Evolutionary conservation across 2,113 vertebrate genomes (phyloP).

Genomic region (Megaceryle torquata): DNA sequence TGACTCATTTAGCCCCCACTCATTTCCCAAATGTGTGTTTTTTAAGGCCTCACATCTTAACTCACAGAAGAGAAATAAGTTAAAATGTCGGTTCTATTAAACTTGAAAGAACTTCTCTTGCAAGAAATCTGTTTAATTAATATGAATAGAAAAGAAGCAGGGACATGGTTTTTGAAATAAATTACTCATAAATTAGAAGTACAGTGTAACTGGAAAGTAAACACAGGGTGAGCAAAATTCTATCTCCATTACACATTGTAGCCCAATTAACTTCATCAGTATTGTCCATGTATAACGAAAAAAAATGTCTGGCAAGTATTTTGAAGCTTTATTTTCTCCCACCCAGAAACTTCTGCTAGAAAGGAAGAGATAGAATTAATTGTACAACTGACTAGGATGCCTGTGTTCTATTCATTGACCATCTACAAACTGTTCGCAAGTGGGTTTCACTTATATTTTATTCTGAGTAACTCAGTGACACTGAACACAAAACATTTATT

Average conservation of each 20-base stretch:
- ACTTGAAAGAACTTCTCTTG: neutral
- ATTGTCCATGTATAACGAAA: neutral
- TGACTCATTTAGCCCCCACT: neutral
- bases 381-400: neutral
- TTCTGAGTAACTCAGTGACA: rapidly evolving
- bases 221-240: neutral
- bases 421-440: neutral
- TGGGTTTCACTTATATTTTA: neutral
- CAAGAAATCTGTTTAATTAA: conserved; percentile 1
- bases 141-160: neutral
- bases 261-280: neutral
- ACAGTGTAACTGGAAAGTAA: neutral
- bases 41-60: conserved; percentile 4
- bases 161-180: neutral
- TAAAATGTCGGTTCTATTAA: neutral
- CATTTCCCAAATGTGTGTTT: neutral
- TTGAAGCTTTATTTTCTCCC: neutral
- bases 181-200: neutral
- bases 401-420: neutral
- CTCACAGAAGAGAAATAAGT: neutral
- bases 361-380: neutral
- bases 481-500: neutral
- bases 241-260: neutral
- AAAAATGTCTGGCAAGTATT: neutral
- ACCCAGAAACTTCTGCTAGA: neutral